Conservation (phyloP, 2,888 invertebrate species). For the Sinodicranocentrus sp. region DNA sequence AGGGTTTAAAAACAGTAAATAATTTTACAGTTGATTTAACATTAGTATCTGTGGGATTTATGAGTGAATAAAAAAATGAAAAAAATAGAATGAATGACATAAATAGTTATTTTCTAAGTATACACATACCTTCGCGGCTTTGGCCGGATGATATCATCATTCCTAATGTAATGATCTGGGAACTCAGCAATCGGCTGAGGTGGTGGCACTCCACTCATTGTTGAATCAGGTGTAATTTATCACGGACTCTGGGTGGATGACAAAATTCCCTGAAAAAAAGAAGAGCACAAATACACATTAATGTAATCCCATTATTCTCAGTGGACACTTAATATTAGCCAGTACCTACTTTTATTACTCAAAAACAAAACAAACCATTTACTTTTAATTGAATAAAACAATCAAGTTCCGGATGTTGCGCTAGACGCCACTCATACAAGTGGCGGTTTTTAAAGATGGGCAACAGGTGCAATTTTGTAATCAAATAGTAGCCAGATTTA, state of each 20-base stretch:
- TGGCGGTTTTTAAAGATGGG: neutral
- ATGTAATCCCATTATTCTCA: no score
- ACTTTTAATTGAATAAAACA: constrained; percentile 8
- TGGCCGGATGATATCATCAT: constrained; percentile 76
- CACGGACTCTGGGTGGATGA: constrained; percentile 2
- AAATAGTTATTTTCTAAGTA: neutral
- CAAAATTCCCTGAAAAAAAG: constrained; percentile 12
- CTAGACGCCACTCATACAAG: neutral
- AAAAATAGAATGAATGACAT: constrained; percentile 9
- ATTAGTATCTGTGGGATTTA: constrained; percentile 2
- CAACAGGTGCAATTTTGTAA: constrained; percentile 13
- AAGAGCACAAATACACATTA: neutral
- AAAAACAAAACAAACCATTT: no score
- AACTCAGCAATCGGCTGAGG: constrained; percentile 74
- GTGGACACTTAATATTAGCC: neutral
- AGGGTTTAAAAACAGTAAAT: no score
- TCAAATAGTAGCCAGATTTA: constrained; percentile 27
- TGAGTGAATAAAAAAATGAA: neutral
- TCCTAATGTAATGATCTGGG: constrained; percentile 76
- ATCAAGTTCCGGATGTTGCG: constrained; percentile 23
- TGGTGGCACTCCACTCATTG: constrained; percentile 67
- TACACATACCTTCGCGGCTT: constrained; percentile 74
- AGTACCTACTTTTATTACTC: neutral
- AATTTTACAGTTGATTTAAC: neutral
- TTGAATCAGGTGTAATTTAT: constrained; percentile 34